These are phyloP conservation scores for Formica aserva DNA, from an alignment of 2,888 invertebrate genomes.

Conservation along the genomic window DNA sequence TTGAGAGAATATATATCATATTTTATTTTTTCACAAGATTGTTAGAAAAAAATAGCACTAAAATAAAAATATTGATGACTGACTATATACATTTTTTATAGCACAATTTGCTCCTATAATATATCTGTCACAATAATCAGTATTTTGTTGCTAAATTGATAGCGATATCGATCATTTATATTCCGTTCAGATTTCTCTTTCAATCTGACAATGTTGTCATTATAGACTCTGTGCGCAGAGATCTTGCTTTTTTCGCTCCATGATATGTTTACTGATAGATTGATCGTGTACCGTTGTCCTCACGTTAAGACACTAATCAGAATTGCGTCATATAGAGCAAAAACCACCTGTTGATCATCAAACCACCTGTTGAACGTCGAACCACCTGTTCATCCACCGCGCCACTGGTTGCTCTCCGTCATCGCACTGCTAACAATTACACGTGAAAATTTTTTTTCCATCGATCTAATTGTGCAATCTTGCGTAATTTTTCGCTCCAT, in stretches of 20 bases:
- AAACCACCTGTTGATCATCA: slow-evolving; percentile 64
- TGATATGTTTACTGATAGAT: slow-evolving; percentile 24
- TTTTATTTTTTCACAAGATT: not conserved
- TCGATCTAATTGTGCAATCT: slow-evolving; percentile 48
- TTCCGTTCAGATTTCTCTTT: not conserved
- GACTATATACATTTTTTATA: not conserved
- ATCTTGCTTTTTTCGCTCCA: not conserved
- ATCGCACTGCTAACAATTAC: slow-evolving; percentile 54
- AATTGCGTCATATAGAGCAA: slow-evolving; percentile 15
- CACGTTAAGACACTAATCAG: slow-evolving; percentile 20
- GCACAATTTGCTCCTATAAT: not conserved
- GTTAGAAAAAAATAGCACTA: not conserved
- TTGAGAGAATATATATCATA: not conserved
- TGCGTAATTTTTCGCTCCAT: slow-evolving; percentile 31
- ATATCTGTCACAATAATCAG: not conserved
- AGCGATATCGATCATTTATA: not conserved
- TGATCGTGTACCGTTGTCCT: slow-evolving; percentile 16
- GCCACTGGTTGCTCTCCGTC: slow-evolving; percentile 77
- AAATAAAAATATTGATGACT: not conserved
- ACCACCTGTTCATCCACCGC: slow-evolving; percentile 65
- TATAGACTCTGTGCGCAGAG: not conserved
- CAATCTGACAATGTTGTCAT: not conserved
- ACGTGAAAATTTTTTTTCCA: slow-evolving; percentile 13
- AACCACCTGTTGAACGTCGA: slow-evolving; percentile 76
- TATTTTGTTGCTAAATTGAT: not conserved